phyloP scores from a whole-genome alignment of 2,113 vertebrate genomes.

The Pardalotus punctatus region DNA sequence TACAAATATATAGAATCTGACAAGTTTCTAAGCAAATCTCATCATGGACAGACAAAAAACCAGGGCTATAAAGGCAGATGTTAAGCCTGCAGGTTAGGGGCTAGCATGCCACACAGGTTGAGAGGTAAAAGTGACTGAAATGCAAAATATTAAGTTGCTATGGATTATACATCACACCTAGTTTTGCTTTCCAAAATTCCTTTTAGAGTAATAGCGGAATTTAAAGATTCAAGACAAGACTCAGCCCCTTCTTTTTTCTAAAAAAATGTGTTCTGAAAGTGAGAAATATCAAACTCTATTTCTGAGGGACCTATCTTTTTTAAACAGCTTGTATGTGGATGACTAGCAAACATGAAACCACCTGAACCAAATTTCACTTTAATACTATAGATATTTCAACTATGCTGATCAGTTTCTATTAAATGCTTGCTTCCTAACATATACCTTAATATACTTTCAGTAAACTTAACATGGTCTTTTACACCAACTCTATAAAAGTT shows the following conservation, averaged over 20 bases:
- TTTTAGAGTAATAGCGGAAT: background rate
- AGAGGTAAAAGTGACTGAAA: background rate
- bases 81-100: background rate
- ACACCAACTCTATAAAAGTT: background rate
- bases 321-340: background rate
- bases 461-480: background rate
- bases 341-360: background rate
- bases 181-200: background rate
- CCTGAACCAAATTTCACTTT: background rate
- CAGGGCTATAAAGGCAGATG: background rate
- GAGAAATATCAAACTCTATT: background rate
- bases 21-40: background rate
- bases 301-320: background rate
- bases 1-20: background rate
- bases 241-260: background rate
- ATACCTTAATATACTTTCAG: background rate
- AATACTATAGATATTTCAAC: background rate
- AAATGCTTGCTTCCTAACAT: background rate
- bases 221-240: background rate
- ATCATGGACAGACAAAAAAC: background rate
- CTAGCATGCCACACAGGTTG: background rate
- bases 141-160: background rate
- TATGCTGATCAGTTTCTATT: background rate
- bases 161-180: rapidly evolving
- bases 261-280: background rate